Evolutionary conservation across 2,888 invertebrate species (phyloP).

Genomic region (Merodon equestris): DNA sequence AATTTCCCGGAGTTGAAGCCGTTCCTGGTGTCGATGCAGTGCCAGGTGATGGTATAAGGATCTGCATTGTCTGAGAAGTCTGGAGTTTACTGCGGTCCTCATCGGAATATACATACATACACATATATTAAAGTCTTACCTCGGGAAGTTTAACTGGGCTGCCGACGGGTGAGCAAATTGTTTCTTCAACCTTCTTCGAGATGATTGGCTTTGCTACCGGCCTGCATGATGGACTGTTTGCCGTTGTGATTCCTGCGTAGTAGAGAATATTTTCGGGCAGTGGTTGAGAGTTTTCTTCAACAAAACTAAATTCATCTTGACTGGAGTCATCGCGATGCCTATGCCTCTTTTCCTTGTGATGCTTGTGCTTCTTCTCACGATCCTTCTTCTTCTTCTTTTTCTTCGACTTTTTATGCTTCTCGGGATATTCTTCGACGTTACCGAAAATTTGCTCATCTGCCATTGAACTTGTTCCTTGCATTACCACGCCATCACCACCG

Average conservation of each 20-base stretch:
- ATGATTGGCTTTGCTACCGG: constrained; percentile 77
- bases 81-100: not conserved
- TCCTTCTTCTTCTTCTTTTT: constrained; percentile 90
- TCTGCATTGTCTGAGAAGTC: constrained; percentile 47
- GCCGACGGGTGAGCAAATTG: constrained; percentile 71
- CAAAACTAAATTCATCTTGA: constrained; percentile 81
- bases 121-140: constrained; percentile 69
- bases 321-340: constrained; percentile 79
- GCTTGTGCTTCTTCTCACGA: constrained; percentile 86
- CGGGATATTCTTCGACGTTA: constrained; percentile 73
- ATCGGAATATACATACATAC: constrained; percentile 7
- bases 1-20: constrained; percentile 75
- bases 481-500: constrained; percentile 69
- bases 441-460: constrained; percentile 53
- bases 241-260: constrained; percentile 77
- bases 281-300: constrained; percentile 80
- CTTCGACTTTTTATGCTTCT: constrained; percentile 85
- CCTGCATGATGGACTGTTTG: constrained; percentile 77
- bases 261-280: constrained; percentile 77
- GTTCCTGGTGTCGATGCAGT: constrained; percentile 73
- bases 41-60: constrained; percentile 75
- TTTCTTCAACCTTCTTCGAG: constrained; percentile 75
- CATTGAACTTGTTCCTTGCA: constrained; percentile 15
- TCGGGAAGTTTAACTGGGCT: constrained; percentile 69
- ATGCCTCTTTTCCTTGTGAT: constrained; percentile 83